Percentiles rank a stretch among this genome's conserved stretches.
Conservation (phyloP, 2,888 invertebrate genomes). For the Sclerodermus sp. region DNA sequence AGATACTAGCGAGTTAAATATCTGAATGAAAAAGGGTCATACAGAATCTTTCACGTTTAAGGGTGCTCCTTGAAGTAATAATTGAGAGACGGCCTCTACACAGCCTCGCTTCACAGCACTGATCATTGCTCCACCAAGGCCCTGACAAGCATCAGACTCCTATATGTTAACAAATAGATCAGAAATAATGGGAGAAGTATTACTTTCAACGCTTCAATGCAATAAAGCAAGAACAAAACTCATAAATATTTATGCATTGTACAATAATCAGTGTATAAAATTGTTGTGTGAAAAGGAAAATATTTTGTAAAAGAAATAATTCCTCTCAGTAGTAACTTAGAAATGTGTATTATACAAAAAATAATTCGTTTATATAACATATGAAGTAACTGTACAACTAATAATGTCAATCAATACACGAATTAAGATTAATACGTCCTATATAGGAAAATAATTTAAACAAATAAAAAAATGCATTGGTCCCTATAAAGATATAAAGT, state of each 20-base stretch:
- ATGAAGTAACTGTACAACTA: conserved; percentile 32
- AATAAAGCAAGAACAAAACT: neutral
- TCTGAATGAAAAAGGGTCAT: conserved; percentile 16
- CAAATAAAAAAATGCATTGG: neutral
- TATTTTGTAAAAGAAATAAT: conserved; percentile 21
- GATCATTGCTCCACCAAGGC: conserved; percentile 53
- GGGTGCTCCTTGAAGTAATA: conserved; percentile 53
- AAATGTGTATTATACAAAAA: conserved; percentile 28
- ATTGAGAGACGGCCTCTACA: conserved; percentile 51
- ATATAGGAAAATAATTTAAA: neutral
- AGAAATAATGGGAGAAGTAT: neutral
- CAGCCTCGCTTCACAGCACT: conserved; percentile 55
- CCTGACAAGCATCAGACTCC: conserved; percentile 54
- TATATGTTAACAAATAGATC: conserved; percentile 30
- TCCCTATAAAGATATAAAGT: neutral
- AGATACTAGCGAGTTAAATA: neutral
- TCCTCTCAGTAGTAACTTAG: conserved; percentile 18
- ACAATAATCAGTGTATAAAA: neutral
- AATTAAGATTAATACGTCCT: neutral
- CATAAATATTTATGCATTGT: neutral
- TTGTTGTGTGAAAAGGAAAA: conserved; percentile 11
- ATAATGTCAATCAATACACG: conserved; percentile 12
- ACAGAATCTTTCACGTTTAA: conserved; percentile 52
- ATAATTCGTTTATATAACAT: conserved; percentile 27
- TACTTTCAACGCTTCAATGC: neutral